A percentile compares a stretch with the other conserved stretches of the same genome.
Conservation (phyloP, 2,888 invertebrate genomes). For the Xanthia togata region DNA sequence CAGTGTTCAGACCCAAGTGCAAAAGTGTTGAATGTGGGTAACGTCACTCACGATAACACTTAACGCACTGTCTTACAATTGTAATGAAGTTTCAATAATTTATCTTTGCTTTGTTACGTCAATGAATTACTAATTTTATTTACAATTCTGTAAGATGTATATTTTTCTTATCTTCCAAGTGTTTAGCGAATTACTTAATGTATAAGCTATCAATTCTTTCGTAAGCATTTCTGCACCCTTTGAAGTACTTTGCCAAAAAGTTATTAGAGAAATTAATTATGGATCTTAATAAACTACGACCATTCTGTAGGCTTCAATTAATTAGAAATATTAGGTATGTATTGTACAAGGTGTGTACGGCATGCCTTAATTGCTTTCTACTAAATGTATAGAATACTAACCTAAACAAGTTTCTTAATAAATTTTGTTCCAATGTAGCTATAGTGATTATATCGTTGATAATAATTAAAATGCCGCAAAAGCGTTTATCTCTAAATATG, state of each 20-base stretch:
- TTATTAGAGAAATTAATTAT: not conserved
- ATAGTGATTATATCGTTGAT: not conserved
- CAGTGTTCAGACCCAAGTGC: conserved; percentile 47
- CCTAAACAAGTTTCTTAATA: conserved; percentile 17
- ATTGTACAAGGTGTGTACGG: not conserved
- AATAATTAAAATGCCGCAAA: conserved; percentile 13
- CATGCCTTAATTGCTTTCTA: conserved; percentile 22
- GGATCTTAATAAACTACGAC: not conserved
- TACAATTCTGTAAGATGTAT: not conserved
- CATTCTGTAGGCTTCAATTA: not conserved
- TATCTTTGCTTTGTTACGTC: not conserved
- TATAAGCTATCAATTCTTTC: not conserved
- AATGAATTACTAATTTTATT: conserved; percentile 3
- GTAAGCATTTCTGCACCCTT: not conserved
- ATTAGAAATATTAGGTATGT: conserved; percentile 2
- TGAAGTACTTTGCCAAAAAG: not conserved
- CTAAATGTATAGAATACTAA: not conserved
- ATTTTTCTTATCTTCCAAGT: not conserved
- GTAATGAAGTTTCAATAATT: conserved; percentile 14
- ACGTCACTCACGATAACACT: not conserved
- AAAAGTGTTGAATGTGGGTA: conserved; percentile 21
- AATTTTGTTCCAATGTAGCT: not conserved
- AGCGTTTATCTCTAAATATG: not conserved
- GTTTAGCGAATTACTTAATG: not conserved
- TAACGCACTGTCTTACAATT: not conserved